These are phyloP conservation scores for Periophthalmus magnuspinnatus DNA, from an alignment of 2,797 vertebrate species.

Conservation along the genomic window DNA sequence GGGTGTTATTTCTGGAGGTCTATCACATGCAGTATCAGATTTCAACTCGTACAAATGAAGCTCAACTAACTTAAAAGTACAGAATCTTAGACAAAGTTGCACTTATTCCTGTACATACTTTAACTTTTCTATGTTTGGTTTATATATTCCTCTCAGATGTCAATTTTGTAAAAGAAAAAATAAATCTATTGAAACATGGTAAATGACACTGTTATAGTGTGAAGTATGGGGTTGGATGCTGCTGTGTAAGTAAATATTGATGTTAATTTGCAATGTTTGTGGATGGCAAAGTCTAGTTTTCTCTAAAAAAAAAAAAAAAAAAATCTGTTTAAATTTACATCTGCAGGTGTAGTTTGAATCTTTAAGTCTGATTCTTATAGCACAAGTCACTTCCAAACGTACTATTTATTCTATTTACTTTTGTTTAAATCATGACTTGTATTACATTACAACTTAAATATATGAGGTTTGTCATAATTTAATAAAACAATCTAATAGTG, in stretches of 20 bases:
- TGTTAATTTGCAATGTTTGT: conserved; percentile 44
- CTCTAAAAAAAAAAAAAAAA: conserved; percentile 12
- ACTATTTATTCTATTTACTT: conserved; percentile 26
- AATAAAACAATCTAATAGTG: not conserved
- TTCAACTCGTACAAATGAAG: conserved; percentile 37
- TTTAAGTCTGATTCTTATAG: conserved; percentile 24
- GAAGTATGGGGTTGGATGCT: conserved; percentile 45
- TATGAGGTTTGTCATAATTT: not conserved
- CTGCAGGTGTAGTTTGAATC: conserved; percentile 17
- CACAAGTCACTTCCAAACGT: conserved; percentile 41
- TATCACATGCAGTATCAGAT: conserved; percentile 47
- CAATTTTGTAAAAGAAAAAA: conserved; percentile 43
- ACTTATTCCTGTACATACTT: conserved; percentile 70
- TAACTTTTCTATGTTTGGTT: conserved; percentile 63
- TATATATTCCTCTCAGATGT: conserved; percentile 48
- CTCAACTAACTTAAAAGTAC: conserved; percentile 37
- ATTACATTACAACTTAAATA: not conserved
- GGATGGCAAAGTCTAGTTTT: conserved; percentile 15
- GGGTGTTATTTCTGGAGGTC: conserved; percentile 42
- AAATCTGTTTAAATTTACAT: conserved; percentile 28
- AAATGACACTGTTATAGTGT: conserved; percentile 58
- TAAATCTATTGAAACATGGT: conserved; percentile 55
- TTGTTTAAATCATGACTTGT: conserved; percentile 11
- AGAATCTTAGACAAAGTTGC: conserved; percentile 58
- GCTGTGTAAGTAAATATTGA: conserved; percentile 35